A percentile compares a stretch with the other conserved stretches of the same genome.
Evolutionary conservation across 2,888 invertebrate genomes (phyloP).

Genomic region (Aquatica leii): DNA sequence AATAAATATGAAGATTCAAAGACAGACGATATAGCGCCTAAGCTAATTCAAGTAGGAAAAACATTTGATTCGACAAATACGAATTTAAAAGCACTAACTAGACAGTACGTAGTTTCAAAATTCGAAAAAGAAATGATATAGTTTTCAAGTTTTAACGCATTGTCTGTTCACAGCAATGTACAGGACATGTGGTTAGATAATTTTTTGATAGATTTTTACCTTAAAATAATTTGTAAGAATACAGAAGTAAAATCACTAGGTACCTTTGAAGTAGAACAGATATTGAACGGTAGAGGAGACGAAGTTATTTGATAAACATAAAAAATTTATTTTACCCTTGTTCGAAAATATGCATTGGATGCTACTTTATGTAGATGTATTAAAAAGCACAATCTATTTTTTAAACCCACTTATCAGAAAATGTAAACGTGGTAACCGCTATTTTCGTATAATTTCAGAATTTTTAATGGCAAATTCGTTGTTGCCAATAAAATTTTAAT

Average conservation of each 20-base stretch:
- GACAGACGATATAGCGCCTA: not conserved
- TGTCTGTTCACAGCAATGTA: not conserved
- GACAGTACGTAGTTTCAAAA: not conserved
- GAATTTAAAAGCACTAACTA: no score
- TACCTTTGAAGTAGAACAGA: not conserved
- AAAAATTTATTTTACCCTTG: not conserved
- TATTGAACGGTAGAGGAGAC: not conserved
- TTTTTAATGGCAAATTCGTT: not conserved
- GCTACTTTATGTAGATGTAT: not conserved
- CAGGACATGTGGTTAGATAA: not conserved
- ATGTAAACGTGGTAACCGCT: not conserved
- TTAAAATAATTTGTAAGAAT: not conserved
- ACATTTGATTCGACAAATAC: no score
- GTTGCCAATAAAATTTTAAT: not conserved
- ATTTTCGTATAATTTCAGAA: not conserved
- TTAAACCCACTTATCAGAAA: not conserved
- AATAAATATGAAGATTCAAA: not conserved
- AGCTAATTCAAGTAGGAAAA: not conserved
- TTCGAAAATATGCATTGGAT: not conserved
- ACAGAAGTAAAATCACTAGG: not conserved
- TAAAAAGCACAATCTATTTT: not conserved
- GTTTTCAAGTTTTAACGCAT: not conserved
- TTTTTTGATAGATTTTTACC: not conserved
- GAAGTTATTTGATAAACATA: not conserved
- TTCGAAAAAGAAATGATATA: not conserved